Evolutionary conservation across 2,113 vertebrate genomes (phyloP), one percentile per base, ranked within the genome.

Genomic region (Montifringilla adamsi): DNA sequence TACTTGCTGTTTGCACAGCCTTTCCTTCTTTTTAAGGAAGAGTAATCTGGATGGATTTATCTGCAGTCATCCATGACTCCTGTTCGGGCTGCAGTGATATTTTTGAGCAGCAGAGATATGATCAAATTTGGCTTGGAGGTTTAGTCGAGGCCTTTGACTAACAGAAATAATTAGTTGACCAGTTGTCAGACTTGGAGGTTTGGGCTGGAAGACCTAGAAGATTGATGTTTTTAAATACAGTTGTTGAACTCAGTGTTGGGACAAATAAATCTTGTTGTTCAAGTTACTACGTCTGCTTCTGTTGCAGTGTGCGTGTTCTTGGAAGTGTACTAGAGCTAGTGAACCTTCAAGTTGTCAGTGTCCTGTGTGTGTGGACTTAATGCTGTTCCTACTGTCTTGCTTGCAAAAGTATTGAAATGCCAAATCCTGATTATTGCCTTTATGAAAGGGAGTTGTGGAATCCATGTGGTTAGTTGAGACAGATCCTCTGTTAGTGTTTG

Each of bases 281-380:
- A 23, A 74, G 33, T 77, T 14, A 10, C 10, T 50, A 10, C 0
- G 3, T 4, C 44, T 84, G 22, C 28, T 19, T 24, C 19, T 0
- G 0, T 64, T 78, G 33, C 21, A 56, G 56, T 21, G 6, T 56
- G 4, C 13, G 1, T 1, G 3, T 60, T 85, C 31, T 72, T 73
- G 43, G 12, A 24, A 1, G 2, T 7, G 12, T 0, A 7, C 46
- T 23, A 37, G 49, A 8, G 10, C 7, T n/a, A 30, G 14, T 44
- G 70, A 75, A 35, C 46, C n/a, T 62, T 17, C 3, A 56, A 17
- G 13, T 18, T 88, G 26, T 35, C 13, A 33, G 19, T 59, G 33
- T 21, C 16, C 19, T 17, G 1, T 55, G n/a, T 2, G 0, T 0
- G 0, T 60, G 35, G 21, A 62, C 15, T 72, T 78, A 59, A 5